phyloP scores from a whole-genome alignment of 2,888 invertebrate species.

The Polietes domitor region DNA sequence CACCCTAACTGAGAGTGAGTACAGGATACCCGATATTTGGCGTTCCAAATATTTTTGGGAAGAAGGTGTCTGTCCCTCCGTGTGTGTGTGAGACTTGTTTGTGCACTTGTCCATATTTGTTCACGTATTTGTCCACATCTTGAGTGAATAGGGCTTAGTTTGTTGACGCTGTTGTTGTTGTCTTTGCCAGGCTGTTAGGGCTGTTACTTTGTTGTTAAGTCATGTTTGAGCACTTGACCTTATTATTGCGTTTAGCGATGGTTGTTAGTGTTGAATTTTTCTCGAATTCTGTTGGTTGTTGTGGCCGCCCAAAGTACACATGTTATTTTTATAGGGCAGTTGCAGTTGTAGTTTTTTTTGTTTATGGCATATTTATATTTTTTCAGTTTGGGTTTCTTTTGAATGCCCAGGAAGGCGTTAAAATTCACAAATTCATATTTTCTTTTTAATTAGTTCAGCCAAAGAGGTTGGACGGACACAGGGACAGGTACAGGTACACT shows the following conservation, averaged over 20 bases:
- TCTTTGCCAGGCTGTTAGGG: too few species aligned
- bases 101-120: conserved; percentile 23
- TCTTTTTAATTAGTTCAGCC: conserved; percentile 47
- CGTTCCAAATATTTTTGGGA: background rate
- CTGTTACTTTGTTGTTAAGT: conserved; percentile 46
- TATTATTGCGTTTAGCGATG: conserved; percentile 43
- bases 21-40: background rate
- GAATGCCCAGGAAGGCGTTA: conserved; percentile 60
- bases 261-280: conserved; percentile 10
- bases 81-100: background rate
- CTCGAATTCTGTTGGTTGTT: background rate
- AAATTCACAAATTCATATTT: conserved; percentile 64
- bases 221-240: conserved; percentile 63
- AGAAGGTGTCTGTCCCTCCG: background rate
- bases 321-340: conserved; percentile 44
- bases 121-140: background rate
- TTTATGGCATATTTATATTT: conserved; percentile 36
- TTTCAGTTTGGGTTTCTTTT: conserved; percentile 47
- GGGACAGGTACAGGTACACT: conserved; percentile 29
- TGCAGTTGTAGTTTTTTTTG: conserved; percentile 21
- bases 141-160: background rate
- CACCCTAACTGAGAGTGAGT: background rate
- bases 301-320: conserved; percentile 39
- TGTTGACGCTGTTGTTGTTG: conserved; percentile 10
- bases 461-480: conserved; percentile 25